phyloP scores from a whole-genome alignment of 2,888 invertebrate genomes.

The Pyrrhosoma nymphula region DNA sequence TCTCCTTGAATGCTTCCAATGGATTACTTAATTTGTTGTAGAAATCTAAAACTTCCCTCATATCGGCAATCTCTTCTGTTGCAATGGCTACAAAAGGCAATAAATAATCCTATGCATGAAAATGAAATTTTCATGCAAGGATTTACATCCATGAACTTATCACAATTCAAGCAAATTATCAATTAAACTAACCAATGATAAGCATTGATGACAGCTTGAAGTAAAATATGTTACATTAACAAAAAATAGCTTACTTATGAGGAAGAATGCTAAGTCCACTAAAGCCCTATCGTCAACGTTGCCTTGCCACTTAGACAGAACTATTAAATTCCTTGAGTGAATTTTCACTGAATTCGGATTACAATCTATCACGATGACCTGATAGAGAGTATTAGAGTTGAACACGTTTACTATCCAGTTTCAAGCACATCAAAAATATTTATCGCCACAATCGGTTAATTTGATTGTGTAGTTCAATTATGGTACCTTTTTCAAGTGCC shows the following conservation, averaged over 20 bases:
- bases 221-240: too few species aligned
- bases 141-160: too few species aligned
- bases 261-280: slow-evolving; percentile 92
- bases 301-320: slow-evolving; percentile 94
- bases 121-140: too few species aligned
- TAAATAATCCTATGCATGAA: too few species aligned
- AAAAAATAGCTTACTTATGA: slow-evolving; percentile 85
- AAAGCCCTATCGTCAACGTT: slow-evolving; percentile 94
- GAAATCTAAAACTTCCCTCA: slow-evolving; percentile 94
- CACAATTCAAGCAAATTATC: too few species aligned
- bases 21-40: slow-evolving; percentile 97
- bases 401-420: slow-evolving; percentile 40
- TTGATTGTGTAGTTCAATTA: too few species aligned
- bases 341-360: slow-evolving; percentile 91
- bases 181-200: too few species aligned
- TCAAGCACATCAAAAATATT: neutral
- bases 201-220: too few species aligned
- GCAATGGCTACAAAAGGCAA: slow-evolving; percentile 86
- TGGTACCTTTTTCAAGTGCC: too few species aligned
- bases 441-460: too few species aligned
- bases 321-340: slow-evolving; percentile 93
- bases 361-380: slow-evolving; percentile 98
- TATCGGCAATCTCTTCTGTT: slow-evolving; percentile 94
- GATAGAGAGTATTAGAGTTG: slow-evolving; percentile 69
- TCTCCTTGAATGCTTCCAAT: slow-evolving; percentile 93